Percentiles rank a stretch among this genome's conserved stretches.
These are phyloP conservation scores for Gasteruption jaculator DNA, from an alignment of 2,888 invertebrate genomes.

Conservation along the genomic window DNA sequence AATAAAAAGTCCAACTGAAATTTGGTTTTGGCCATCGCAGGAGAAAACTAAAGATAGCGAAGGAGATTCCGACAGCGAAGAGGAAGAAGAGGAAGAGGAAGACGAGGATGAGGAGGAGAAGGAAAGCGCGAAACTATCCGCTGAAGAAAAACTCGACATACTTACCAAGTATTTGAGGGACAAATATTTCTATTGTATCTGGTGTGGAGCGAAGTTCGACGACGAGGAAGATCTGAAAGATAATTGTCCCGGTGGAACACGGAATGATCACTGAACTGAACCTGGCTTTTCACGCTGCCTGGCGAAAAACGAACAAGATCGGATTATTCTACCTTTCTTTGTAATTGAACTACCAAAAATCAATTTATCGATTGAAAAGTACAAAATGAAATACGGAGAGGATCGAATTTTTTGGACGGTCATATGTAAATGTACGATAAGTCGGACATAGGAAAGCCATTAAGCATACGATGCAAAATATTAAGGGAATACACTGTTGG, in stretches of 20 bases:
- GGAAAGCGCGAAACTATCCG: conserved; percentile 39
- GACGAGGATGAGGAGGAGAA: conserved; percentile 34
- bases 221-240: conserved; percentile 59
- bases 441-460: conserved; percentile 38
- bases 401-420: no score
- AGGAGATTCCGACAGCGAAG: conserved; percentile 34
- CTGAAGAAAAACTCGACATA: conserved; percentile 59
- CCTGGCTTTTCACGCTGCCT: no score
- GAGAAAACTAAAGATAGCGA: conserved; percentile 27
- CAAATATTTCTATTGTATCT: conserved; percentile 72
- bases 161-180: conserved; percentile 64
- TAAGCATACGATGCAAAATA: conserved; percentile 35
- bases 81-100: conserved; percentile 34
- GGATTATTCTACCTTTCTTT: neutral
- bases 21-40: conserved; percentile 62
- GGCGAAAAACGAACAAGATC: no score
- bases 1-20: conserved; percentile 52
- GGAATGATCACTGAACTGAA: conserved; percentile 59
- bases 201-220: conserved; percentile 70
- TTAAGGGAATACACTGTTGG: conserved; percentile 24
- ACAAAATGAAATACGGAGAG: no score
- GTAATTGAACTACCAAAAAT: conserved; percentile 1
- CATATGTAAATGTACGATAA: no score
- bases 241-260: conserved; percentile 64
- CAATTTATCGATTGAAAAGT: neutral